phyloP scores from a whole-genome alignment of 2,797 vertebrate genomes.

The Oryzias sinensis region DNA sequence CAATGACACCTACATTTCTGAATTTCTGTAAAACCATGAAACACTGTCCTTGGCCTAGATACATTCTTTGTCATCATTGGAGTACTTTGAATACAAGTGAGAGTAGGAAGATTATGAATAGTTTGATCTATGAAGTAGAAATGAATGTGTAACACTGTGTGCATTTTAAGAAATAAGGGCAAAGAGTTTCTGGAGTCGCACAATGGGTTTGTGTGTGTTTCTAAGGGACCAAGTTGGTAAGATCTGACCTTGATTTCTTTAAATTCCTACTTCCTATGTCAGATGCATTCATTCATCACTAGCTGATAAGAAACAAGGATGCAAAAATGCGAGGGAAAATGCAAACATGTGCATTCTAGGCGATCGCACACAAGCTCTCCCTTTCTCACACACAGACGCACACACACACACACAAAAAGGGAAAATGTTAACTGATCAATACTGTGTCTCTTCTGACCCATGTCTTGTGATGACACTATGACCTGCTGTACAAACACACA shows the following conservation, averaged over 20 bases:
- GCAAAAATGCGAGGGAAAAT: slow-evolving; percentile 19
- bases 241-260: slow-evolving; percentile 83
- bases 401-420: slow-evolving; percentile 30
- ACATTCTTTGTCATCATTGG: slow-evolving; percentile 55
- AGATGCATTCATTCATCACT: slow-evolving; percentile 91
- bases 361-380: neutral
- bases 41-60: slow-evolving; percentile 73
- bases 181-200: slow-evolving; percentile 24
- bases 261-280: slow-evolving; percentile 86
- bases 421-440: slow-evolving; percentile 99
- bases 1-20: slow-evolving; percentile 72
- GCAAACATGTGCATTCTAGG: slow-evolving; percentile 3
- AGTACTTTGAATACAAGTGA: slow-evolving; percentile 54
- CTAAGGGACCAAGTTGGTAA: slow-evolving; percentile 32
- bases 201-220: slow-evolving; percentile 7
- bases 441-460: slow-evolving; percentile 83
- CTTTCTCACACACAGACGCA: neutral
- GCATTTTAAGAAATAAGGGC: slow-evolving; percentile 21
- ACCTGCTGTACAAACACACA: slow-evolving; percentile 55
- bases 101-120: slow-evolving; percentile 60
- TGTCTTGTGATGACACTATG: slow-evolving; percentile 63
- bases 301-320: slow-evolving; percentile 64
- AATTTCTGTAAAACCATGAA: slow-evolving; percentile 69
- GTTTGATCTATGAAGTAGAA: slow-evolving; percentile 34
- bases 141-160: slow-evolving; percentile 19